Evolutionary conservation across 2,888 invertebrate species (phyloP).

Genomic region (Toxonevra muliebris): DNA sequence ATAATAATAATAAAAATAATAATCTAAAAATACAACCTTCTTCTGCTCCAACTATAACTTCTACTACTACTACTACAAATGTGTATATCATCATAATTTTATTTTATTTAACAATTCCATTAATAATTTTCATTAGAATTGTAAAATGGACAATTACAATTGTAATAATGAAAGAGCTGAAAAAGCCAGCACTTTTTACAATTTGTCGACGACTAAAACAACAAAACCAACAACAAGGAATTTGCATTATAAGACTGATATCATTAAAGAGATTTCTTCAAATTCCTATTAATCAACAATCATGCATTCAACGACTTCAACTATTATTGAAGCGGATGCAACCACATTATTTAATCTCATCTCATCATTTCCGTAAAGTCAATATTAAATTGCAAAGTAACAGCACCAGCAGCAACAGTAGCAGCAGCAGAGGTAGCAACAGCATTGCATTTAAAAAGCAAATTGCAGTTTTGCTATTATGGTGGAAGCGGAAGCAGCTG

Average conservation of each 20-base stretch:
- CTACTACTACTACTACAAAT: conserved; percentile 4
- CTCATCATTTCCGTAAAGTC: not conserved
- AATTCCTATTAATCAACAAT: conserved; percentile 27
- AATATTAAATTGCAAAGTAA: conserved; percentile 15
- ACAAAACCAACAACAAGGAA: conserved; percentile 47
- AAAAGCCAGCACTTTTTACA: not conserved
- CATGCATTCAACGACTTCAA: conserved; percentile 6
- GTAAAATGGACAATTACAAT: too few relatives aligned
- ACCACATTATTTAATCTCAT: not conserved
- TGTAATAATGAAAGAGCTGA: not conserved
- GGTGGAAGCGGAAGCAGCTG: conserved; percentile 2
- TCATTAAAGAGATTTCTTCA: conserved; percentile 59
- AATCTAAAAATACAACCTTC: conserved; percentile 31
- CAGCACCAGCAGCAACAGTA: conserved; percentile 39
- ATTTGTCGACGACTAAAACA: conserved; percentile 26
- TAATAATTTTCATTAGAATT: too few relatives aligned
- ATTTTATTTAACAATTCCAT: too few relatives aligned
- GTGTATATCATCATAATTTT: too few relatives aligned
- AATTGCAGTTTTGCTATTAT: too few relatives aligned
- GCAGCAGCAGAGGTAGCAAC: conserved; percentile 24
- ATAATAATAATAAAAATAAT: conserved; percentile 29
- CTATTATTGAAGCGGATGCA: not conserved
- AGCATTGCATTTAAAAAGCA: too few relatives aligned
- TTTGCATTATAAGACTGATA: conserved; percentile 64
- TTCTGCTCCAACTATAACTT: too few relatives aligned